Base-by-base conservation (phyloP, 2,888 invertebrate species). In the Nomada ruficornis region DNA sequence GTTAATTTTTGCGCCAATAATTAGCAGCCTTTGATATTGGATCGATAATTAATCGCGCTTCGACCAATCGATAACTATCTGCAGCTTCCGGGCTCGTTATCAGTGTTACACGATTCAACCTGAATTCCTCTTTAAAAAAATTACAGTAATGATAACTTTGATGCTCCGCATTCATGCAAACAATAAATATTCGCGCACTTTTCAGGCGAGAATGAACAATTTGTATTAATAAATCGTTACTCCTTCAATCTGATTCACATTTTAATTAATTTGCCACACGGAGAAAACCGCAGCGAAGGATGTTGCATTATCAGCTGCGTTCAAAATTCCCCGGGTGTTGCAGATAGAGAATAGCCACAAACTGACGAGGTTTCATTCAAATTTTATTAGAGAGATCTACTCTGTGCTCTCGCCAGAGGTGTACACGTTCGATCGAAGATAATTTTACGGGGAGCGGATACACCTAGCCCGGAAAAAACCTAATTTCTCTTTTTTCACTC, bases 21-120 rank as follows among this genome's bases (percentile, higher is more conserved):
- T 29, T 29, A 44, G 11, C 44, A 44, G 44, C 10, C 44, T 13
- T 29, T 29, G 5, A 29, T 29, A 29, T 29, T 29, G 29, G 29
- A 57, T 59, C 73, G 77, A 65, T 44, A 47, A 44, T 23, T 68
- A 29, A 71, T 77, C 60, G 62, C 76, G 52, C 26, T 50, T n/a
- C 57, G 44, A 23, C 44, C 67, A 26, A 65, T 81, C 79, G 85
- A 84, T 84, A 84, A 15, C n/a, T 36, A 84, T 85, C 82, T 64
- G 11, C 13, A 47, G 68, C 59, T 84, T 84, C 85, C 84, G 80
- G 72, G 64, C 59, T 13, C 50, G 65, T 73, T 82, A 84, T 84
- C 80, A 54, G 18, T 47, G 59, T 72, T 44, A 36, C 54, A n/a
- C 80, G 71, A 75, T 80, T 75, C 73, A 36, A 47, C 23, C 57